Evolutionary conservation across 2,888 invertebrate genomes (phyloP).

Genomic region (Subacronicta megacephala): DNA sequence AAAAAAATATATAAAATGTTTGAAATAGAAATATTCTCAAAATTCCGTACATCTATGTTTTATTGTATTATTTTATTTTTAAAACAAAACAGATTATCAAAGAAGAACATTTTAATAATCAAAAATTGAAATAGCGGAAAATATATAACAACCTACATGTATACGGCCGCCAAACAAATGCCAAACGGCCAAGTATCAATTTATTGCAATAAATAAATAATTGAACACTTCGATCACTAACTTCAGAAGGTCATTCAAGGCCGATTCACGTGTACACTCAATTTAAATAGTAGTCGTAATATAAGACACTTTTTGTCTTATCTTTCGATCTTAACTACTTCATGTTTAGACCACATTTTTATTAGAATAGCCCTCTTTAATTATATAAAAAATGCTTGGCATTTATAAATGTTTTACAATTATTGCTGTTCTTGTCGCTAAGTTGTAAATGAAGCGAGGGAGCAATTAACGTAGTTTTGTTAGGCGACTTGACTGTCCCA

Average conservation of each 20-base stretch:
- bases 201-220: conserved; percentile 34
- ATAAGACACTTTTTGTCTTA: conserved; percentile 19
- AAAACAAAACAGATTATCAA: too few relatives aligned
- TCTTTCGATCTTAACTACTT: conserved; percentile 19
- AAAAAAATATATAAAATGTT: too few relatives aligned
- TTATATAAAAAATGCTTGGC: neutral
- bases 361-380: neutral
- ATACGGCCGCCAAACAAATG: conserved; percentile 5
- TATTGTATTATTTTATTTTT: too few relatives aligned
- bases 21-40: too few relatives aligned
- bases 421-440: neutral
- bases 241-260: conserved; percentile 40
- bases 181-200: conserved; percentile 8
- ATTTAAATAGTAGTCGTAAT: conserved; percentile 24
- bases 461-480: too few relatives aligned
- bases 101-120: too few relatives aligned
- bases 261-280: conserved; percentile 12
- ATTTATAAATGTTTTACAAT: neutral
- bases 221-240: conserved; percentile 18
- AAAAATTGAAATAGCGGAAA: too few relatives aligned
- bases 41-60: too few relatives aligned
- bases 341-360: conserved; percentile 16
- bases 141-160: too few relatives aligned
- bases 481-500: too few relatives aligned
- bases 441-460: neutral